Conservation (phyloP, 2,888 invertebrate genomes). For the Scrobipalpa atriplicella region DNA sequence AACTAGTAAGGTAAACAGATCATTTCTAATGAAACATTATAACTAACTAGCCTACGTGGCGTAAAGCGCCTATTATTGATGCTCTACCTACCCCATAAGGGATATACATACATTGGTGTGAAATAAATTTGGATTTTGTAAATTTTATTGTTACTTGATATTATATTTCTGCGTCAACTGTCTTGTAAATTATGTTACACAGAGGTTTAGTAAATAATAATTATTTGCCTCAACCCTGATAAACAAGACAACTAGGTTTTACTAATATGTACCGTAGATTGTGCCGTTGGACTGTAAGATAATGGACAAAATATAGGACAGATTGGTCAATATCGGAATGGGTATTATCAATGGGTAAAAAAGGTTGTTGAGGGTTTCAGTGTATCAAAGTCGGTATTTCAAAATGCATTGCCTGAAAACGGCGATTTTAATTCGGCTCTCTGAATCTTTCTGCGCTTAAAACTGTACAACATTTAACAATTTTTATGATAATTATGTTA, state of each 20-base stretch:
- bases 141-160: too few relatives aligned
- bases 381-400: background rate
- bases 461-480: too few relatives aligned
- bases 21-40: too few relatives aligned
- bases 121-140: too few relatives aligned
- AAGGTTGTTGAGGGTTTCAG: background rate
- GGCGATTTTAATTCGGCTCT: too few relatives aligned
- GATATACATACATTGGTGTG: background rate
- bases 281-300: background rate
- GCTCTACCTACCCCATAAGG: background rate
- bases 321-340: too few relatives aligned
- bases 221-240: background rate
- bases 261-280: conserved; percentile 9
- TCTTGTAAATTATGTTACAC: background rate
- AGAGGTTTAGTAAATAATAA: background rate
- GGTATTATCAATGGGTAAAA: too few relatives aligned
- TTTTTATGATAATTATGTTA: too few relatives aligned
- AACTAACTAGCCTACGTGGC: too few relatives aligned
- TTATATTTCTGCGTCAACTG: background rate
- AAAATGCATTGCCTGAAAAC: too few relatives aligned
- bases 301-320: background rate
- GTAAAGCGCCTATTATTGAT: background rate
- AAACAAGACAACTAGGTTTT: conserved; percentile 17
- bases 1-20: too few relatives aligned
- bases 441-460: too few relatives aligned